A percentile compares a stretch with the other conserved stretches of the same genome.
Evolutionary conservation across 2,888 invertebrate genomes (phyloP).

Genomic region (Thelaira solivaga): DNA sequence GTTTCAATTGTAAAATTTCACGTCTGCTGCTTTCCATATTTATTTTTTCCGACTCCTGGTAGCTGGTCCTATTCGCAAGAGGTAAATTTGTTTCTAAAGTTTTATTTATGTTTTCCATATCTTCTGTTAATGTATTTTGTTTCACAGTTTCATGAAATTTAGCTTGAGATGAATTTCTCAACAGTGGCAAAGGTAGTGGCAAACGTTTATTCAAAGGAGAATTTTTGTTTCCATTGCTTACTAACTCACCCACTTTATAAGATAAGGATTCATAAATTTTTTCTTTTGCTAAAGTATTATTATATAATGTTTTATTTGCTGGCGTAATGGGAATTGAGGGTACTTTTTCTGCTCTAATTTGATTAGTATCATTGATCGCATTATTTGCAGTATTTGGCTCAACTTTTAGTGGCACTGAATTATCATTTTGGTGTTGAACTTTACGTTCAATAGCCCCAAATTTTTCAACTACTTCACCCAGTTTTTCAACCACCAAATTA

Average conservation of each 20-base stretch:
- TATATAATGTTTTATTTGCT: constrained; percentile 63
- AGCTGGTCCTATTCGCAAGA: neutral
- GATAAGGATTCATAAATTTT: constrained; percentile 73
- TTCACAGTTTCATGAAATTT: constrained; percentile 57
- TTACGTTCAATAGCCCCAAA: constrained; percentile 78
- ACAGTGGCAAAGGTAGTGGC: constrained; percentile 72
- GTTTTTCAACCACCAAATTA: constrained; percentile 70
- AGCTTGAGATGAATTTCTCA: constrained; percentile 69
- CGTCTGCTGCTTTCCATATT: constrained; percentile 73
- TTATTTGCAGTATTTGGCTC: neutral
- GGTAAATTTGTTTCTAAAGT: neutral
- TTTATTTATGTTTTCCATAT: neutral
- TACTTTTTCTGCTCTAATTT: constrained; percentile 52
- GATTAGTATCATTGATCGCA: neutral
- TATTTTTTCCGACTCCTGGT: constrained; percentile 55
- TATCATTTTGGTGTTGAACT: constrained; percentile 74
- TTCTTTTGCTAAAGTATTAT: neutral
- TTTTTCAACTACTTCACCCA: constrained; percentile 72
- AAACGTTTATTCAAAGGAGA: constrained; percentile 66
- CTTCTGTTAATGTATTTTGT: constrained; percentile 10
- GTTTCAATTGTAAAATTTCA: constrained; percentile 72
- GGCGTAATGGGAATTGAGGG: constrained; percentile 70
- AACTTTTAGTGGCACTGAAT: neutral
- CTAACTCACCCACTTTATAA: constrained; percentile 71
- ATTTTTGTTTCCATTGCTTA: constrained; percentile 55